Conservation (phyloP, 2,797 vertebrate species). For the Coendou prehensilis region DNA sequence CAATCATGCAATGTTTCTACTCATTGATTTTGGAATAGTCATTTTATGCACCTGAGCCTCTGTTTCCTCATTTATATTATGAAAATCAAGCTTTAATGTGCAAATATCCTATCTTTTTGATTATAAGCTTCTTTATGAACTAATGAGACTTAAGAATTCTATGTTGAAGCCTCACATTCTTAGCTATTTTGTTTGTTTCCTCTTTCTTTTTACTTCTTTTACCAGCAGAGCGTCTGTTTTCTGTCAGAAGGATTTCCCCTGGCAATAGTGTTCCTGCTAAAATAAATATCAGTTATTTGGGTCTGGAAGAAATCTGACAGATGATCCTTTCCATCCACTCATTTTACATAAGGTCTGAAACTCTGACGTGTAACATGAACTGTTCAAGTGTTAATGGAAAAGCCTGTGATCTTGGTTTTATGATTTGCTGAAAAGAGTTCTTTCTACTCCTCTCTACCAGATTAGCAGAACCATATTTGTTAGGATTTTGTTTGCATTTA, state of each 20-base stretch:
- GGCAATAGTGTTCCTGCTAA: not conserved
- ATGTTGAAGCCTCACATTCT: not conserved
- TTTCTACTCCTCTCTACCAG: not conserved
- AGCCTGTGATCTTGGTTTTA: not conserved
- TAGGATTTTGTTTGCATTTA: not conserved
- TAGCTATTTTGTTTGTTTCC: not conserved
- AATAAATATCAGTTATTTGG: not conserved
- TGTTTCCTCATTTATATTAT: not conserved
- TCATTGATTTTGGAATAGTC: not conserved
- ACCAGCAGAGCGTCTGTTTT: not conserved
- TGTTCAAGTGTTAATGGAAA: not conserved
- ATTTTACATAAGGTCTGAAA: not conserved
- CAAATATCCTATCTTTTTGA: not conserved
- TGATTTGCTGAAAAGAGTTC: not conserved
- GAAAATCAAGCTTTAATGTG: not conserved
- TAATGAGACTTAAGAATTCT: not conserved
- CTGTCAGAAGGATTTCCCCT: not conserved
- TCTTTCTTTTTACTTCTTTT: not conserved
- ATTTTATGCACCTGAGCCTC: not conserved
- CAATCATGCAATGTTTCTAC: not conserved
- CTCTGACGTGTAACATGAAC: not conserved
- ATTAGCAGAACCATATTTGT: not conserved
- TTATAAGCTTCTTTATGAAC: not conserved
- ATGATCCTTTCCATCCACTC: not conserved
- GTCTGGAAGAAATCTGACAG: not conserved